Percentiles rank a stretch among this genome's conserved stretches.
Evolutionary conservation across 2,888 invertebrate genomes (phyloP).

Genomic region (Thymelicus acteon): DNA sequence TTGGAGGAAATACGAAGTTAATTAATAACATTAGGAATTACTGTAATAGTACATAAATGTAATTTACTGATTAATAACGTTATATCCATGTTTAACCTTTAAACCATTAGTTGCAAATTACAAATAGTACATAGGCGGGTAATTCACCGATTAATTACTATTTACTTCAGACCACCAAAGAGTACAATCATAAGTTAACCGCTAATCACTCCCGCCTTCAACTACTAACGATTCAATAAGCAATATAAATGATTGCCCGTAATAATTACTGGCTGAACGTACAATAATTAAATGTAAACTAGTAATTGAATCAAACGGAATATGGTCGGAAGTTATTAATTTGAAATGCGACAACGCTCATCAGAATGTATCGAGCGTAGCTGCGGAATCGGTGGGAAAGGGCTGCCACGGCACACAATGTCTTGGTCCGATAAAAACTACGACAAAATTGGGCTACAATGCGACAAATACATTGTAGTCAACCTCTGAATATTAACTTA

Average conservation of each 20-base stretch:
- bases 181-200: constrained; percentile 30
- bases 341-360: constrained; percentile 36
- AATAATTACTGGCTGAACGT: constrained; percentile 31
- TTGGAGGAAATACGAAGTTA: too few relatives aligned
- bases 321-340: constrained; percentile 39
- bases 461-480: neutral
- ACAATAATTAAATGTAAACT: constrained; percentile 36
- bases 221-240: constrained; percentile 34
- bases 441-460: neutral
- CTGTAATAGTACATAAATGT: too few relatives aligned
- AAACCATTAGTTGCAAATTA: neutral
- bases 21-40: too few relatives aligned
- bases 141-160: constrained; percentile 3
- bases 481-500: neutral
- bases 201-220: constrained; percentile 34
- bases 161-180: constrained; percentile 29
- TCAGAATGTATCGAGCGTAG: constrained; percentile 34
- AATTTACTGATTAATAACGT: too few relatives aligned
- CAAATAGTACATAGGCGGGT: neutral
- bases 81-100: too few relatives aligned
- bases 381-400: constrained; percentile 15
- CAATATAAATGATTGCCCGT: constrained; percentile 32
- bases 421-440: neutral
- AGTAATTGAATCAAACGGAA: constrained; percentile 38
- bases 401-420: constrained; percentile 21